A percentile compares a stretch with the other conserved stretches of the same genome.
Conservation (phyloP, 2,113 vertebrate genomes). For the Uria aalge region DNA sequence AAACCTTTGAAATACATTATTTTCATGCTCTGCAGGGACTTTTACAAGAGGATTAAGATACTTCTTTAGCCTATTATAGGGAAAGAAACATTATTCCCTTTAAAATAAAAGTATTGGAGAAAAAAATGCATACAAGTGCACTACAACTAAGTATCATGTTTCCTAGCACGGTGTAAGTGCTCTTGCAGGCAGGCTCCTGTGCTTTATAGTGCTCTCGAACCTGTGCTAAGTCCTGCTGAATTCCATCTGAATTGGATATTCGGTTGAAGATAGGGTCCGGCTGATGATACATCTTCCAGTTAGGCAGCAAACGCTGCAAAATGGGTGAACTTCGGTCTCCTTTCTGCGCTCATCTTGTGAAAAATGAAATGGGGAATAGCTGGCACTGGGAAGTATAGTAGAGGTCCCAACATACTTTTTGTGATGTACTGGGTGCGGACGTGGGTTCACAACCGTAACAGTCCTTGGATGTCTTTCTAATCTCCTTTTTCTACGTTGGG, state of each 20-base stretch:
- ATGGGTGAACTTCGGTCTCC: background rate
- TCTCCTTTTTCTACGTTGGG: rapidly evolving
- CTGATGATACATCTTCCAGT: background rate
- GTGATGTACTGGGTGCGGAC: background rate
- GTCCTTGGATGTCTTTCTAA: background rate
- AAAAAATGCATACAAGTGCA: constrained; percentile 1
- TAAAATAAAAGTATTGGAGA: constrained; percentile 33
- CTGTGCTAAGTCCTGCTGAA: background rate
- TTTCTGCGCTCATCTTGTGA: background rate
- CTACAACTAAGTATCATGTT: background rate
- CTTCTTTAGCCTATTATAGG: background rate
- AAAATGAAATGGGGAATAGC: background rate
- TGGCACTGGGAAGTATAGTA: background rate
- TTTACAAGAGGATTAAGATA: constrained; percentile 30
- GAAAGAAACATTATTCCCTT: background rate
- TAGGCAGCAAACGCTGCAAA: background rate
- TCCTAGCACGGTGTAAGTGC: background rate
- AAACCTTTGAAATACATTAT: constrained; percentile 10
- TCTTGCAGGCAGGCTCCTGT: background rate
- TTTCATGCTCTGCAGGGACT: constrained; percentile 5
- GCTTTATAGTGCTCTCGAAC: background rate
- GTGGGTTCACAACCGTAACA: background rate
- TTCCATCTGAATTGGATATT: background rate
- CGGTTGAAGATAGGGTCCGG: background rate
- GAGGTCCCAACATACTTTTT: background rate